phyloP scores from a whole-genome alignment of 1,140 invertebrate species.

The Tetragonula clypearis region DNA sequence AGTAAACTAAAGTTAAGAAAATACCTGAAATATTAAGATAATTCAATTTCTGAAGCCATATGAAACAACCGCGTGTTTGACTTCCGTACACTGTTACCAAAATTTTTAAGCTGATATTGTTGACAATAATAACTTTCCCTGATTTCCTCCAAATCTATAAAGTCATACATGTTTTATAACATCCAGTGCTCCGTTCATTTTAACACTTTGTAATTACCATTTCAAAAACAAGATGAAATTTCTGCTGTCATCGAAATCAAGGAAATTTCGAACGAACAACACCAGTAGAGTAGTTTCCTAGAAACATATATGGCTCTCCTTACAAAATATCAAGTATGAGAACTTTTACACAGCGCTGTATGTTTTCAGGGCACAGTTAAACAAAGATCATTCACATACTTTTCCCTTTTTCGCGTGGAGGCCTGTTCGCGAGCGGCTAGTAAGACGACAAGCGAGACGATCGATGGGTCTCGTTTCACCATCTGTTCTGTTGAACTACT shows the following conservation, averaged over 20 bases:
- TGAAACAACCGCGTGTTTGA: not conserved
- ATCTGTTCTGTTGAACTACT: constrained; percentile 60
- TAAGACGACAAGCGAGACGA: constrained; percentile 58
- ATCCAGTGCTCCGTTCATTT: not conserved
- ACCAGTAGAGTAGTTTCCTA: not conserved
- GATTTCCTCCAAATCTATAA: too few relatives aligned
- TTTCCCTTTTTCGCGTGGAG: not conserved
- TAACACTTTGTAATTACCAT: not conserved
- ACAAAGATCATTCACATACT: constrained; percentile 5
- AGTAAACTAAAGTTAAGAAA: too few relatives aligned
- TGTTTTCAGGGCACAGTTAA: not conserved
- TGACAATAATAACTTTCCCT: too few relatives aligned
- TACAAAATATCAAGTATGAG: too few relatives aligned
- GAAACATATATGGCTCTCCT: not conserved
- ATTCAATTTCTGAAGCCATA: not conserved
- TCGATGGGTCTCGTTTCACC: constrained; percentile 62
- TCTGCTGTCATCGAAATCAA: too few relatives aligned
- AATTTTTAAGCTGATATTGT: not conserved
- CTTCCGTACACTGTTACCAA: not conserved
- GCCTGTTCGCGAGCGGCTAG: constrained; percentile 5
- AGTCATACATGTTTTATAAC: too few relatives aligned
- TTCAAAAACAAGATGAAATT: not conserved
- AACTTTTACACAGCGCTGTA: not conserved
- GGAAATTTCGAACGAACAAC: not conserved
- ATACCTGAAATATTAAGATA: not conserved